These are phyloP conservation scores for Psococerastis gibbosa DNA, from an alignment of 2,888 invertebrate species.

Conservation along the genomic window DNA sequence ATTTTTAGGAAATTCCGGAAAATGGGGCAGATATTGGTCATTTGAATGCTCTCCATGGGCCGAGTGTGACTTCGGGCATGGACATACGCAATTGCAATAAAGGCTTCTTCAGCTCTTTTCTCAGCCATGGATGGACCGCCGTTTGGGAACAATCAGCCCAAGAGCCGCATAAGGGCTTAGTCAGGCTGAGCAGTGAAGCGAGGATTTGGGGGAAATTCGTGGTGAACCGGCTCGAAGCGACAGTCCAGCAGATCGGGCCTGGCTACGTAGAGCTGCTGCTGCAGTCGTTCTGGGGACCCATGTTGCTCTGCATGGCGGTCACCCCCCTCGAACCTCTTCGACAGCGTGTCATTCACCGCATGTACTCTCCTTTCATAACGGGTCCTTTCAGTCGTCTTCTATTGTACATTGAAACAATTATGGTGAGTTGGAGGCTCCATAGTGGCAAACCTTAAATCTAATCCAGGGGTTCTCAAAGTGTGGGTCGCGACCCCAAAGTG, in stretches of 20 bases:
- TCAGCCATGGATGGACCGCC: slow-evolving; percentile 41
- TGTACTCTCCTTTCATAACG: slow-evolving; percentile 43
- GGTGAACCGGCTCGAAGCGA: slow-evolving; percentile 37
- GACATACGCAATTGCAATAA: slow-evolving; percentile 23
- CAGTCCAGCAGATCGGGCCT: slow-evolving; percentile 51
- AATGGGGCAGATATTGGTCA: slow-evolving; percentile 78
- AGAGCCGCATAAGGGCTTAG: slow-evolving; percentile 39
- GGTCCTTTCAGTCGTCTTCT: slow-evolving; percentile 43
- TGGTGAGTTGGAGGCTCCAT: slow-evolving; percentile 35
- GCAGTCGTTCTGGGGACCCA: slow-evolving; percentile 34
- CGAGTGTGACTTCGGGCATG: slow-evolving; percentile 33
- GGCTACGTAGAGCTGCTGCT: slow-evolving; percentile 54
- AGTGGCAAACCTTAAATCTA: not conserved
- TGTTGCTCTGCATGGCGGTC: slow-evolving; percentile 53
- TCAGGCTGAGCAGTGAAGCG: slow-evolving; percentile 43
- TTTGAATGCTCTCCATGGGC: slow-evolving; percentile 53
- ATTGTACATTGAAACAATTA: slow-evolving; percentile 45
- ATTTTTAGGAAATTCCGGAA: slow-evolving; percentile 61
- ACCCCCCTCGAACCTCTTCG: slow-evolving; percentile 58
- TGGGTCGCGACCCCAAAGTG: too few species aligned
- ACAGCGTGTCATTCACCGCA: slow-evolving; percentile 57
- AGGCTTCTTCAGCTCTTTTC: slow-evolving; percentile 24
- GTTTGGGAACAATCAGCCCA: slow-evolving; percentile 33
- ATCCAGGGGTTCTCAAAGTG: too few species aligned
- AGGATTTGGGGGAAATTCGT: slow-evolving; percentile 36